phyloP scores from a whole-genome alignment of 2,113 vertebrate genomes.

The Trogon surrucura region DNA sequence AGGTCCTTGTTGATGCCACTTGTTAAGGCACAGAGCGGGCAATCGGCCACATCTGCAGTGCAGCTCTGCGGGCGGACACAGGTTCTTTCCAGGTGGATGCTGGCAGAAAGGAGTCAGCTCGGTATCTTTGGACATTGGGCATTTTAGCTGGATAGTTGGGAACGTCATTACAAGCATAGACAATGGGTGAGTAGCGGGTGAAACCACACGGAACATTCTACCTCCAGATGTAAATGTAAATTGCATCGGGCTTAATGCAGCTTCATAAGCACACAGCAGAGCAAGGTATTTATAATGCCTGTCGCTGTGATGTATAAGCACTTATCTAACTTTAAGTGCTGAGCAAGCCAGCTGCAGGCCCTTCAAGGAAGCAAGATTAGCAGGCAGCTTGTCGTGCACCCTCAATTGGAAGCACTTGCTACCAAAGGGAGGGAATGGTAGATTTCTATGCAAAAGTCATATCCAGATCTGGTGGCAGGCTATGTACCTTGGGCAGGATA shows the following conservation, averaged over 20 bases:
- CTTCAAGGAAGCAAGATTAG: not conserved
- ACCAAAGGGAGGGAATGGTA: not conserved
- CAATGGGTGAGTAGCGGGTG: fast-evolving
- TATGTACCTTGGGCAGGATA: not conserved
- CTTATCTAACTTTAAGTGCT: conserved; percentile 4
- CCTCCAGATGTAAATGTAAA: not conserved
- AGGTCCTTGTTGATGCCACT: not conserved
- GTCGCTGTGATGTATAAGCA: not conserved
- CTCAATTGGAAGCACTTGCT: not conserved
- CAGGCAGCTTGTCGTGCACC: not conserved
- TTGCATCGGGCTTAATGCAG: not conserved
- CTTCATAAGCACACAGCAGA: not conserved
- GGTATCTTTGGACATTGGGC: not conserved
- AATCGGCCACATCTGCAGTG: not conserved
- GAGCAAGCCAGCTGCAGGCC: conserved; percentile 6
- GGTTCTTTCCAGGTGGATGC: not conserved
- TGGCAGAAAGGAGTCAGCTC: not conserved
- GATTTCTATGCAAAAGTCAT: not conserved
- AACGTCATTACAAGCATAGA: not conserved
- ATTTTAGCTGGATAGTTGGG: not conserved
- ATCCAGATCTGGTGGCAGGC: not conserved
- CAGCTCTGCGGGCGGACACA: not conserved
- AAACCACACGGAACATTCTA: not conserved
- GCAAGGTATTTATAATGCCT: not conserved
- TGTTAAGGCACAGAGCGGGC: not conserved